These are phyloP conservation scores for Anoura caudifer DNA, from an alignment of 2,113 vertebrate species.

Conservation along the genomic window DNA sequence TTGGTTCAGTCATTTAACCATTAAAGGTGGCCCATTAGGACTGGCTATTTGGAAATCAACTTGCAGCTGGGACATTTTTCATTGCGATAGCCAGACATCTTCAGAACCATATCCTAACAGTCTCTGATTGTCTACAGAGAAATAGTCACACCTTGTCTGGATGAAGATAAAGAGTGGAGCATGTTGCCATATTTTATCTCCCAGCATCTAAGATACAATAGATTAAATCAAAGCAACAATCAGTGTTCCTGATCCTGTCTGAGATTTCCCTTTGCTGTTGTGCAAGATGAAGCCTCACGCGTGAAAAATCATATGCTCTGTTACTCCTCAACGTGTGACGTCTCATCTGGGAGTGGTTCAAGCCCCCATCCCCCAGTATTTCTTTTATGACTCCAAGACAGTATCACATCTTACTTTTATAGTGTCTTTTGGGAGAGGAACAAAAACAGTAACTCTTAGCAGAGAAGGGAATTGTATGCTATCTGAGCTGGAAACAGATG, in stretches of 20 bases:
- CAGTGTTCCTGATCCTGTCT: background rate
- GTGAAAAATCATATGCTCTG: background rate
- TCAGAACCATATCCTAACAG: background rate
- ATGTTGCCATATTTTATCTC: background rate
- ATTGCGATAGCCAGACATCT: background rate
- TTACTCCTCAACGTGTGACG: background rate
- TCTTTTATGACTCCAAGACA: constrained; percentile 11
- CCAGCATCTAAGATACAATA: background rate
- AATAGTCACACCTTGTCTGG: background rate
- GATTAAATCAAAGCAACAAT: background rate
- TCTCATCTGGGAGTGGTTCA: constrained; percentile 12
- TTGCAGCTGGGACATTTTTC: background rate
- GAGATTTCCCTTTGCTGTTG: background rate
- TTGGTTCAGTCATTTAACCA: background rate
- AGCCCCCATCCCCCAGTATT: background rate
- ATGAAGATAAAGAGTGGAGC: background rate
- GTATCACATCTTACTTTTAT: background rate
- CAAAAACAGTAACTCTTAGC: background rate
- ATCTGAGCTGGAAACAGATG: constrained; percentile 33
- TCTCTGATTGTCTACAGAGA: background rate
- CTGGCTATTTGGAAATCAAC: background rate
- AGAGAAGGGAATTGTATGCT: background rate
- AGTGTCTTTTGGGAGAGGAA: background rate
- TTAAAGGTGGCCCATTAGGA: background rate
- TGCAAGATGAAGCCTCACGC: background rate